Conservation (phyloP, 2,888 invertebrate genomes). For the Hipparchia semele region DNA sequence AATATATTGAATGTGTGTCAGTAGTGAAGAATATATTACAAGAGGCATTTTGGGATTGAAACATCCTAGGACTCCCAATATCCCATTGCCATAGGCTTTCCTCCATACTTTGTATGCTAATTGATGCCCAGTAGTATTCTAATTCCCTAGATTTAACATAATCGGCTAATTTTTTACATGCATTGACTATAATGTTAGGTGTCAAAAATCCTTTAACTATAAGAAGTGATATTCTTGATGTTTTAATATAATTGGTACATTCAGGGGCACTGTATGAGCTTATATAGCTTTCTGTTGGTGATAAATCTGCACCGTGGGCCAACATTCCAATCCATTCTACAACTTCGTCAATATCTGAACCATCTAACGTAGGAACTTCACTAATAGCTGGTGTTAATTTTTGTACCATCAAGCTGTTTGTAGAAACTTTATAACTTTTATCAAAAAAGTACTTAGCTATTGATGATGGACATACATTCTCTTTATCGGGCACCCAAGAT, state of each 20-base stretch:
- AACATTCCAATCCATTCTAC: conserved; percentile 75
- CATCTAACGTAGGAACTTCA: conserved; percentile 61
- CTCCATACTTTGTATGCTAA: conserved; percentile 68
- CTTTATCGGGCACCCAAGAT: conserved; percentile 63
- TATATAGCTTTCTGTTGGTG: conserved; percentile 59
- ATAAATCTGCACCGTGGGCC: conserved; percentile 55
- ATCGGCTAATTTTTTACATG: conserved; percentile 54
- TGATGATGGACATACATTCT: conserved; percentile 69
- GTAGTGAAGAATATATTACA: conserved; percentile 63
- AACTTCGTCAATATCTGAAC: conserved; percentile 63
- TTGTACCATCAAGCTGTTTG: conserved; percentile 49
- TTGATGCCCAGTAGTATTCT: conserved; percentile 61
- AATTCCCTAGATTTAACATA: conserved; percentile 55
- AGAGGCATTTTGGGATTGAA: conserved; percentile 66
- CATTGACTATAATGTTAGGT: conserved; percentile 49
- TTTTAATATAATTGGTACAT: conserved; percentile 55
- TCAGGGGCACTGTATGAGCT: conserved; percentile 66
- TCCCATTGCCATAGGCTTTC: conserved; percentile 67
- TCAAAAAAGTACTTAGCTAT: conserved; percentile 72
- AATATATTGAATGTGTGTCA: conserved; percentile 52
- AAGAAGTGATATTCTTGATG: conserved; percentile 60
- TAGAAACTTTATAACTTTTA: conserved; percentile 52
- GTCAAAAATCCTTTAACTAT: conserved; percentile 66
- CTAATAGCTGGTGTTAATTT: conserved; percentile 54
- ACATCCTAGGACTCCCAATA: conserved; percentile 55